A percentile compares a stretch with the other conserved stretches of the same genome.
These are phyloP conservation scores for Amphilophus citrinellus DNA, from an alignment of 2,113 vertebrate genomes.

Conservation along the genomic window DNA sequence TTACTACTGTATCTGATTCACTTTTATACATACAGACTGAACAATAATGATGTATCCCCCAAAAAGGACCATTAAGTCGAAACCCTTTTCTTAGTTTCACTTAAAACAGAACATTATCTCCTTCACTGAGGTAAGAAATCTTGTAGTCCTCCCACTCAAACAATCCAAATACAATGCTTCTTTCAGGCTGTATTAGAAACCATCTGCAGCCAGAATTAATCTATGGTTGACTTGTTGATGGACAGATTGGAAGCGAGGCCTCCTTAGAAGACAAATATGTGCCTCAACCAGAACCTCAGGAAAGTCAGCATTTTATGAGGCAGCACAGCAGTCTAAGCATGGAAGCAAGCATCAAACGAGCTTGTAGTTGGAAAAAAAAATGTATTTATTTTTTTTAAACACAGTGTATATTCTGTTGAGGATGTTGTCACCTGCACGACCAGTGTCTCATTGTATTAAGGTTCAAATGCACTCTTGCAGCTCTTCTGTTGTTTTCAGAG, in stretches of 20 bases:
- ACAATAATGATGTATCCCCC: not conserved
- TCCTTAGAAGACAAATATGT: not conserved
- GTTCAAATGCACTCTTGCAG: not conserved
- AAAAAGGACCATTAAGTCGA: not conserved
- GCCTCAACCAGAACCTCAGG: not conserved
- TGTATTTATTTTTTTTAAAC: too few species aligned
- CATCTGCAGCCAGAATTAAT: not conserved
- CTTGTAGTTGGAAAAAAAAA: not conserved
- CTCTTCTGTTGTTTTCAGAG: conserved; percentile 59
- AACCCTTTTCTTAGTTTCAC: not conserved
- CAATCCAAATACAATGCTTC: not conserved
- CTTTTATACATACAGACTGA: not conserved
- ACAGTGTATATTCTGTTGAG: not conserved
- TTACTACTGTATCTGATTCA: not conserved
- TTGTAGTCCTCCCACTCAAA: not conserved
- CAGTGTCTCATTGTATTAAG: not conserved
- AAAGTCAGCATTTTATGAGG: not conserved
- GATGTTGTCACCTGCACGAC: not conserved
- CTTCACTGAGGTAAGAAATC: not conserved
- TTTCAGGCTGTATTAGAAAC: not conserved
- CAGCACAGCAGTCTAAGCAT: not conserved
- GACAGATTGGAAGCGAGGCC: not conserved
- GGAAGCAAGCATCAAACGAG: not conserved
- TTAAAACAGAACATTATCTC: not conserved
- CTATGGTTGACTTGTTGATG: not conserved